These are phyloP conservation scores for Gobiocypris rarus DNA, from an alignment of 2,113 vertebrate genomes.

Conservation along the genomic window DNA sequence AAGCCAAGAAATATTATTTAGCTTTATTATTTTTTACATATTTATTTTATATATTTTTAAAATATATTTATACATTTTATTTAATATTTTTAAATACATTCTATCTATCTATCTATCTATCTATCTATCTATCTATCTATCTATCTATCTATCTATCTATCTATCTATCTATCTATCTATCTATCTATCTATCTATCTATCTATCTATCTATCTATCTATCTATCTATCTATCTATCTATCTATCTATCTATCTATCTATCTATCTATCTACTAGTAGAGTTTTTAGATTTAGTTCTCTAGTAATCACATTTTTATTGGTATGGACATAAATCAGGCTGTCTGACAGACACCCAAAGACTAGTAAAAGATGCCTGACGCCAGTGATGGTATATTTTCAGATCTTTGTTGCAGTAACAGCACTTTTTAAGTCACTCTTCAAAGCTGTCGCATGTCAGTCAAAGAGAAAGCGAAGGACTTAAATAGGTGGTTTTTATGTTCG, in stretches of 20 bases:
- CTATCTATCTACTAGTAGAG: too few relatives aligned
- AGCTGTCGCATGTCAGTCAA: conserved; percentile 6
- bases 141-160: too few relatives aligned
- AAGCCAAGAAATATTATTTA: neutral
- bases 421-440: conserved; percentile 19
- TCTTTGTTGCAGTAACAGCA: conserved; percentile 66
- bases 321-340: conserved; percentile 71
- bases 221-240: too few relatives aligned
- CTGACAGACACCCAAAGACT: conserved; percentile 57
- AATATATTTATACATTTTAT: neutral
- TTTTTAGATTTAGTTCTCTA: conserved; percentile 56
- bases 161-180: too few relatives aligned
- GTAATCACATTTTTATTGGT: conserved; percentile 74
- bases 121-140: too few relatives aligned
- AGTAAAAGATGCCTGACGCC: conserved; percentile 70
- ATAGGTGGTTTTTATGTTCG: neutral
- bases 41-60: too few relatives aligned
- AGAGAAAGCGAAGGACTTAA: neutral
- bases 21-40: neutral
- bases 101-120: too few relatives aligned
- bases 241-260: too few relatives aligned
- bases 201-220: too few relatives aligned
- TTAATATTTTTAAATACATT: too few relatives aligned
- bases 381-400: conserved; percentile 72
- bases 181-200: too few relatives aligned